Evolutionary conservation across 2,888 invertebrate species (phyloP).

Genomic region (Plagodis dolabraria): DNA sequence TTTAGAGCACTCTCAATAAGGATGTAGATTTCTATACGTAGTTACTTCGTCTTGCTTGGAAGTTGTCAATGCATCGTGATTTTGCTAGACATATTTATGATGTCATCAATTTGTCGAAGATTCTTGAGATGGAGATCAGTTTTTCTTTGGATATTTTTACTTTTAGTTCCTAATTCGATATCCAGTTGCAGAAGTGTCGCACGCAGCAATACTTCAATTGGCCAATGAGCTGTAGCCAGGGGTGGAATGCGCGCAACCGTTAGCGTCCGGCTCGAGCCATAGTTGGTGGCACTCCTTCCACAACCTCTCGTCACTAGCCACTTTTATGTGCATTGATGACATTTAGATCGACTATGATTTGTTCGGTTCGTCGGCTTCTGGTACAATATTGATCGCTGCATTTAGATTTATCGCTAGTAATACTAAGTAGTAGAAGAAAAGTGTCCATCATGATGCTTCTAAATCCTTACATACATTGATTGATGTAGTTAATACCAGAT

Average conservation of each 20-base stretch:
- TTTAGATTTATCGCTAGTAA: neutral
- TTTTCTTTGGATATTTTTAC: conserved; percentile 2
- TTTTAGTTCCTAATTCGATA: conserved; percentile 26
- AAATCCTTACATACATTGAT: neutral
- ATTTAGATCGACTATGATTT: conserved; percentile 40
- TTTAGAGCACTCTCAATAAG: conserved; percentile 51
- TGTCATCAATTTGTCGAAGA: conserved; percentile 2
- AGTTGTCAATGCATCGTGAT: conserved; percentile 31
- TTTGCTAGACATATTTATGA: conserved; percentile 21
- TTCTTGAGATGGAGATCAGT: neutral
- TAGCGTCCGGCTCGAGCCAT: conserved; percentile 73
- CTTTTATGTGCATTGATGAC: conserved; percentile 35
- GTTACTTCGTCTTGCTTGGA: conserved; percentile 21
- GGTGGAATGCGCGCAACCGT: conserved; percentile 78
- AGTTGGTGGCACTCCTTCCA: conserved; percentile 63
- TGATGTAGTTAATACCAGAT: neutral
- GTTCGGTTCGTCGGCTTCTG: conserved; percentile 30
- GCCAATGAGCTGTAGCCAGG: conserved; percentile 55
- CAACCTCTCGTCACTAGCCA: conserved; percentile 39
- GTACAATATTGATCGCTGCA: conserved; percentile 10
- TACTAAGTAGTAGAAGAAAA: neutral
- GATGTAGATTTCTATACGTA: conserved; percentile 39
- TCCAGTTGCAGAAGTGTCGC: conserved; percentile 34
- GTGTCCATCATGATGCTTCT: neutral
- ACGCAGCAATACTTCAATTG: conserved; percentile 61